Base-by-base conservation (phyloP, 2,797 vertebrate genomes). In the Todus mexicanus region DNA sequence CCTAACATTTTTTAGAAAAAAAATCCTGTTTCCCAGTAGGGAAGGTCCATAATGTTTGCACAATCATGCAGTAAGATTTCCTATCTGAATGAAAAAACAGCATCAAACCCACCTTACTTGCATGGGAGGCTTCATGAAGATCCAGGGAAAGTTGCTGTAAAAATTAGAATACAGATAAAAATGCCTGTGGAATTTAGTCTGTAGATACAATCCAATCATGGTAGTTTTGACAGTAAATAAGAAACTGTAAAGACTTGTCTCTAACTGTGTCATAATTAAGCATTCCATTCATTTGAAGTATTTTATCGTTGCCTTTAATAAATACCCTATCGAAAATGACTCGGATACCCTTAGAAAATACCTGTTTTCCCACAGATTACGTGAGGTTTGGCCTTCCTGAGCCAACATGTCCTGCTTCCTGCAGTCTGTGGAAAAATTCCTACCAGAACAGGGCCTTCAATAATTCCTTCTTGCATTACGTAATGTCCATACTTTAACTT, bases 401-500 rank as follows among this genome's bases (percentile, higher is more conserved):
- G 50, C 43, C 68, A 38, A 15, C 8, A 3, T 11, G 29, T 9
- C 27, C 21, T 45, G 50, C 43, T 61, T 75, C 43, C 42, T 65
- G 21, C 22, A 54, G 25, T 33, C 35, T 50, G 38, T 29, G 10
- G 33, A 80, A 64, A 64, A 16, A 40, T 26, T 73, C 20, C 45
- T 54, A 0, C 22, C 1, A 3, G 45, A 81, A 31, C 33, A 63
- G 12, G 9, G 14, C 43, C 56, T 66, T 60, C 48, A n/a, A 6
- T 48, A 66, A 47, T 26, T 33, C 12, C 47, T 22, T 57, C 65
- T 76, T 84, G 57, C 23, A 12, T 72, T 42, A 15, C 15, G 3
- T 31, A 47, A 17, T 0, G 0, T 18, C 8, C 3, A 5, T 15
- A 4, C 16, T 53, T 80, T 5, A 48, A 25, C 21, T 80, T 53